Percentiles rank a stretch among this genome's conserved stretches.
These are phyloP conservation scores for Euplexia lucipara DNA, from an alignment of 2,888 invertebrate species.

Conservation along the genomic window DNA sequence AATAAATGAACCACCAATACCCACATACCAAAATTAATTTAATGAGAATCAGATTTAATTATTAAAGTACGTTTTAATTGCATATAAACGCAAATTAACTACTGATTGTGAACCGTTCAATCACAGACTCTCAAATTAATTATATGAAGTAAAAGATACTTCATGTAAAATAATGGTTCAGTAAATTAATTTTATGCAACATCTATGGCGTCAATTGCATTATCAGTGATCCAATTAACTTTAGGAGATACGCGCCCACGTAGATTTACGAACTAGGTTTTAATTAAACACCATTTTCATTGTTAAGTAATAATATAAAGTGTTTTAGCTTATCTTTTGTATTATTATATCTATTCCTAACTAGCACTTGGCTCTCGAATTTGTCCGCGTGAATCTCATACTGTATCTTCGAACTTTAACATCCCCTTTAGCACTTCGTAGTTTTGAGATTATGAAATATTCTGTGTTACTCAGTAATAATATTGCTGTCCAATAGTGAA, in stretches of 20 bases:
- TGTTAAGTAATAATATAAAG: neutral
- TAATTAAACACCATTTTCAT: neutral
- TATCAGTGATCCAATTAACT: conserved; percentile 4
- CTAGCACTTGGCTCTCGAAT: too few relatives aligned
- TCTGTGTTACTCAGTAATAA: too few relatives aligned
- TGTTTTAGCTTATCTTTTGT: too few relatives aligned
- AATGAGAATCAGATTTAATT: neutral
- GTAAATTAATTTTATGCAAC: neutral
- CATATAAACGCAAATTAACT: neutral
- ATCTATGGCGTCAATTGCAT: neutral
- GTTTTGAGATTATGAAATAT: too few relatives aligned
- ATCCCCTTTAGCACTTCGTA: too few relatives aligned
- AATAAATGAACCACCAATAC: too few relatives aligned
- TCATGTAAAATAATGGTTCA: neutral
- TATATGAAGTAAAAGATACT: neutral
- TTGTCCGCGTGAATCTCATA: too few relatives aligned
- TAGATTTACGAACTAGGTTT: neutral
- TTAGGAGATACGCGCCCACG: neutral
- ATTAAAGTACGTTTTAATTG: neutral
- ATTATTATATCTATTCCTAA: too few relatives aligned
- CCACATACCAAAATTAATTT: neutral
- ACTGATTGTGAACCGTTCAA: neutral
- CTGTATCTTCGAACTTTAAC: too few relatives aligned
- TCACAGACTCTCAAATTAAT: neutral
- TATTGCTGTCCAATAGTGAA: too few relatives aligned